Evolutionary conservation across 2,113 vertebrate species (phyloP), one percentile per base, ranked within the genome.

Genomic region (Xenopus tropicalis): DNA sequence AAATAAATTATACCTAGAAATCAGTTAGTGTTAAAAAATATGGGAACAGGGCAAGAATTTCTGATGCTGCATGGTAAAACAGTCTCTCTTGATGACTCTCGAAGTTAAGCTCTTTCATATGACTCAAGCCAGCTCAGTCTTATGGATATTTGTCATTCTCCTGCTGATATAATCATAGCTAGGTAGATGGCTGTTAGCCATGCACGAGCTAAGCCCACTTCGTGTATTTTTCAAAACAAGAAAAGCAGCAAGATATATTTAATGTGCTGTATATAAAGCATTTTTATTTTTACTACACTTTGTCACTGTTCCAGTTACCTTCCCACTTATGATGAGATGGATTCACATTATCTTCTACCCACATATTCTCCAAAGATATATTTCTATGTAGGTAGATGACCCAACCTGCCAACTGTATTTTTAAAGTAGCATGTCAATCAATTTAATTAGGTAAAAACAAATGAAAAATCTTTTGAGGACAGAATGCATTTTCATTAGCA

Each of bases 191-290:
- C 66, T 62, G 20, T 29, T 63, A 68, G 73, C 73, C 73, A 76
- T 23, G 66, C 73, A 76, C 66, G 48, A 76, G 73, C 73, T 75
- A 19, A 76, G 66, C 66, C 73, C 73, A 69, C 66, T 69, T 74
- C 72, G 29, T 37, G 29, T 74, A 74, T 74, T 76, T 76, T 61
- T 76, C 73, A 76, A 54, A 76, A 63, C 58, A 76, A 56, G 73
- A 25, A 63, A 69, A 76, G 66, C 73, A 63, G 73, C 42, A 52
- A 69, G 58, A 76, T 69, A 69, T 69, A 76, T 69, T 69, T 76
- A 76, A 69, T 69, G 44, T 69, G 65, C 72, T 43, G 65, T 74
- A 76, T 69, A 66, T 75, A 66, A 62, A 68, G 23, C 57, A 11
- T 44, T 75, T 69, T 62, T 69, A 68, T 76, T 76, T 76, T 61